Evolutionary conservation across 2,888 invertebrate species (phyloP), one percentile per base, ranked within the genome.

Genomic region (Rotaria macrura): DNA sequence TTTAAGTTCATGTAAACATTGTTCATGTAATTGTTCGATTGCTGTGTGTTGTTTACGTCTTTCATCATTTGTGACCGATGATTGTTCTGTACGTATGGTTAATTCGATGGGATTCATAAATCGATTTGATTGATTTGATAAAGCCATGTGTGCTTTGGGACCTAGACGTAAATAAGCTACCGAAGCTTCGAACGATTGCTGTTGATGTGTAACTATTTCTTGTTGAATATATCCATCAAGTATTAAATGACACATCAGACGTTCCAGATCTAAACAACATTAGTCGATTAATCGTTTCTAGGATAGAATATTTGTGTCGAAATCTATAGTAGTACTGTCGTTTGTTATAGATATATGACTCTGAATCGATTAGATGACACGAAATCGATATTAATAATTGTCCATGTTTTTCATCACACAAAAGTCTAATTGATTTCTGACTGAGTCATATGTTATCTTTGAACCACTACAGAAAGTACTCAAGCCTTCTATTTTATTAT

Each of bases 141-240:
- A 65, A 29, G 17, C 29, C 2, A 65, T 17, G 25, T 65, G 65
- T 14, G 65, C 65, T 65, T 65, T 65, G 7, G 65, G 34, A 79
- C 79, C 79, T 23, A 43, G 14, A 79, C 79, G 79, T 43, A 79
- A 25, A 79, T 79, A 79, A n/a, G 79, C 79, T 0, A n/a, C 79
- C n/a, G 79, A 23, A n/a, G 43, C 10, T 40, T 79, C 79, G n/a
- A 43, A 43, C 4, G 79, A 40, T 65, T 65, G 65, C 2, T 65
- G 65, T 43, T 79, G 79, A 43, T 43, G 43, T 79, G 43, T 43
- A n/a, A 79, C 79, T 12, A 79, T 79, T n/a, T 79, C 79, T 79
- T 79, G 79, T 5, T 38, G 25, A 14, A 79, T 12, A 79, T 79
- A 79, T 38, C 79, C 79, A 14, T 79, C 79, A n/a, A 79, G 43